Conservation (phyloP, 2,797 vertebrate species). For the Mallotus villosus region DNA sequence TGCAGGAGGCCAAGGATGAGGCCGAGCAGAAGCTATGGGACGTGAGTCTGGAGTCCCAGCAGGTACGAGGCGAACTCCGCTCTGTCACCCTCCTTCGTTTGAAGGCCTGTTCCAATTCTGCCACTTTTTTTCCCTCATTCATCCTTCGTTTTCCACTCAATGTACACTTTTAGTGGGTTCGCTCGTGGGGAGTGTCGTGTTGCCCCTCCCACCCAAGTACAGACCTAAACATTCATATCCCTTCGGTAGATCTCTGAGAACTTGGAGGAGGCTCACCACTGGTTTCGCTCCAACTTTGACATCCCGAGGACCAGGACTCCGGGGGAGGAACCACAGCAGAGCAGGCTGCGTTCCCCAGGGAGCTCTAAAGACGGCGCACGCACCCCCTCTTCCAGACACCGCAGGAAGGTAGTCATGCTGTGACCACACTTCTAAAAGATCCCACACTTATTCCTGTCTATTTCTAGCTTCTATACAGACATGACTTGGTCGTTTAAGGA, state of each 20-base stretch:
- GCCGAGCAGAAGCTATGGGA: slow-evolving; percentile 65
- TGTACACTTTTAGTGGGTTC: too few relatives aligned
- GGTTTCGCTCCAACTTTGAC: slow-evolving; percentile 63
- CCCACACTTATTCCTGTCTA: too few relatives aligned
- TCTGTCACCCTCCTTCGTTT: too few relatives aligned
- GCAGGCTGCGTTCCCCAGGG: neutral
- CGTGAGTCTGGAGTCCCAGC: slow-evolving; percentile 68
- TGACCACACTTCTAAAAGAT: neutral
- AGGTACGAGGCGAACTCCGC: too few relatives aligned
- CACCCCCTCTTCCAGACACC: neutral
- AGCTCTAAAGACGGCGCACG: slow-evolving; percentile 2
- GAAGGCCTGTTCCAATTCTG: too few relatives aligned
- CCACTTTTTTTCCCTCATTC: too few relatives aligned
- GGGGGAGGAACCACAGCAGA: slow-evolving; percentile 9
- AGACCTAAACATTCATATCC: neutral
- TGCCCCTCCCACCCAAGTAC: too few relatives aligned
- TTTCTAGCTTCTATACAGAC: too few relatives aligned
- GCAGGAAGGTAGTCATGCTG: neutral
- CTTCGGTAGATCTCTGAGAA: slow-evolving; percentile 60
- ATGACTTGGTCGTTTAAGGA: too few relatives aligned
- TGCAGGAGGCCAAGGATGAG: slow-evolving; percentile 62
- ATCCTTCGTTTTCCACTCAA: too few relatives aligned
- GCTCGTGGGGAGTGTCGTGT: too few relatives aligned
- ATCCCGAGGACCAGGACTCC: slow-evolving; percentile 58
- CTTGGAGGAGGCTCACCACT: slow-evolving; percentile 64